Percentiles rank a stretch among this genome's conserved stretches.
These are phyloP conservation scores for Scalopus aquaticus DNA, from an alignment of 2,113 vertebrate genomes.

Conservation along the genomic window DNA sequence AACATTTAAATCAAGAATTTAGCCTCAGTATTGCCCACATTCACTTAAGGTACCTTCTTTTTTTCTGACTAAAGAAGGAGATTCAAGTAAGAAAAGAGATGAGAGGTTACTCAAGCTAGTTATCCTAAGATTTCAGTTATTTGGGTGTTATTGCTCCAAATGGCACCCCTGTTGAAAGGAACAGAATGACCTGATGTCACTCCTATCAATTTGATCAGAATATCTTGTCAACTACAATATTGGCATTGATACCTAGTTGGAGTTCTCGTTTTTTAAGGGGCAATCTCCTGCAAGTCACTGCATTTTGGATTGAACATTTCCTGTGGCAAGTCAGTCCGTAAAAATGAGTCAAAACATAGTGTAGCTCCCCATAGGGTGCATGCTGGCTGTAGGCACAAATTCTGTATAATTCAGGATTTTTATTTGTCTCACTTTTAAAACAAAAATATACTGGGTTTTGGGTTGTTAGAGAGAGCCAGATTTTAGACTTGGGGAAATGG, in stretches of 20 bases:
- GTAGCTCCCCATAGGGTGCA: not conserved
- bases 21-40: not conserved
- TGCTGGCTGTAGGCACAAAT: not conserved
- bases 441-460: not conserved
- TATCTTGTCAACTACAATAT: not conserved
- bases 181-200: no score
- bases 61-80: not conserved
- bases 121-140: not conserved
- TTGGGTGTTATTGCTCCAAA: not conserved
- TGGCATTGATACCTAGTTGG: not conserved
- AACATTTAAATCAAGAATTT: not conserved
- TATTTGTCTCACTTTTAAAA: constrained; percentile 9
- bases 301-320: not conserved
- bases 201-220: not conserved
- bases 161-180: not conserved
- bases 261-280: not conserved
- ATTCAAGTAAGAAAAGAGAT: not conserved
- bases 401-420: not conserved
- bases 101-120: not conserved
- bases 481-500: not conserved
- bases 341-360: not conserved
- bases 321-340: not conserved
- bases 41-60: not conserved
- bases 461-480: not conserved
- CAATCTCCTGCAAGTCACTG: not conserved